phyloP scores from a whole-genome alignment of 2,113 vertebrate species.

The Lamprotornis superbus region DNA sequence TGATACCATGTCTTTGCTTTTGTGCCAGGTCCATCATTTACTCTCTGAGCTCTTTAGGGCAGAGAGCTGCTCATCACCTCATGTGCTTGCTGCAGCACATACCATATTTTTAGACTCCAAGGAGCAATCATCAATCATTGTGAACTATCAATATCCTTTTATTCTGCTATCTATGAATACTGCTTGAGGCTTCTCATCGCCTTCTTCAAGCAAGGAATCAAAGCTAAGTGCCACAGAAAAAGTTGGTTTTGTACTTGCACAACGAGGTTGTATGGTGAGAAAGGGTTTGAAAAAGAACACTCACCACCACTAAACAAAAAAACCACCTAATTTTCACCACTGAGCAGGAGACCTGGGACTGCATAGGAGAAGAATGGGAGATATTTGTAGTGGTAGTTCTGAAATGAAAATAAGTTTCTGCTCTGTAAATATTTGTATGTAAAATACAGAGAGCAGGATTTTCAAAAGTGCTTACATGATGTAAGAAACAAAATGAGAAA shows the following conservation, averaged over 20 bases:
- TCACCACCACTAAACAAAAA: background rate
- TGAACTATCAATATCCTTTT: background rate
- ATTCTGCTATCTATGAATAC: background rate
- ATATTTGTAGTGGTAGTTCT: background rate
- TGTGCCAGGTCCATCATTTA: background rate
- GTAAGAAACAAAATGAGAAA: constrained; percentile 30
- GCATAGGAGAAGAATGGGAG: background rate
- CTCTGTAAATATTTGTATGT: background rate
- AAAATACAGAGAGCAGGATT: background rate
- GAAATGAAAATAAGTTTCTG: background rate
- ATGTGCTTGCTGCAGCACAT: background rate
- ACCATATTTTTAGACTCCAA: background rate
- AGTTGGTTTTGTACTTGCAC: background rate
- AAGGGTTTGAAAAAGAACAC: background rate
- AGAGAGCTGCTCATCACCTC: background rate
- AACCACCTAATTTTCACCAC: background rate
- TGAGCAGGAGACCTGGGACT: background rate
- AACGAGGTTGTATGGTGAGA: background rate
- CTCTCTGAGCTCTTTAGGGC: background rate
- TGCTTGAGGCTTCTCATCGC: background rate
- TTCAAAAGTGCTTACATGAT: constrained; percentile 6
- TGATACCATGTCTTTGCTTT: constrained; percentile 6
- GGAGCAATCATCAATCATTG: background rate
- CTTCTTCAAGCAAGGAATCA: background rate
- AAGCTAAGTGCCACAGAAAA: background rate